Evolutionary conservation across 2,888 invertebrate species (phyloP), one percentile per base, ranked within the genome.

Genomic region (Epinotia ramella): DNA sequence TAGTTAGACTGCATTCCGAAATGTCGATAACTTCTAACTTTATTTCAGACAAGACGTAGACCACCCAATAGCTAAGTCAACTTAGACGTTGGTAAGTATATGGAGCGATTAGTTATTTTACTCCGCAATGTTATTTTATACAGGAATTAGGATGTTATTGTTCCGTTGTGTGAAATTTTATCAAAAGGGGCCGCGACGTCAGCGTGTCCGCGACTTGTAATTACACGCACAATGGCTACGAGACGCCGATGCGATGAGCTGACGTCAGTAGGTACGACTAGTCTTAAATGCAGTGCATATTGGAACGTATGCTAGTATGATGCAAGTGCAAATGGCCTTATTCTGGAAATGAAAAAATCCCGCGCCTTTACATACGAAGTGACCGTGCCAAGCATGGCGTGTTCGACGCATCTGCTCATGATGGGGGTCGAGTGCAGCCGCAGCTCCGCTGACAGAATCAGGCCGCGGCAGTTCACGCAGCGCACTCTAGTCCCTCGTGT

Each of bases 401-500:
- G 57, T 18, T 13, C 16, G 60, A 18, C 79, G 80, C 78, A 73
- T 53, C 70, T 66, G 65, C 49, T 60, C 28, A 59, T 57, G 64
- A 46, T 33, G 24, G n/a, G 56, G 56, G 57, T 64, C 74, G 75
- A 72, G 77, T 75, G 75, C 64, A 70, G 67, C 20, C 63, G 24
- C 62, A 64, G 66, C 60, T 49, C 44, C 20, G 71, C 3, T 44
- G 69, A 66, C 67, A 60, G 71, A 73, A 68, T 57, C 69, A 63
- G 74, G 60, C 64, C 59, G 65, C 73, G 60, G 68, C 59, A 24
- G 70, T 63, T 59, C 71, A 71, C 83, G 81, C 84, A 82, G 84
- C 84, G 84, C 86, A 84, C 84, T 83, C 86, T 84, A 88, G 86
- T 87, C 88, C 87, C 87, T 71, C 71, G 70, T 75, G 70, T 75